phyloP scores from a whole-genome alignment of 1,140 invertebrate species.

The Chionoecetes opilio region DNA sequence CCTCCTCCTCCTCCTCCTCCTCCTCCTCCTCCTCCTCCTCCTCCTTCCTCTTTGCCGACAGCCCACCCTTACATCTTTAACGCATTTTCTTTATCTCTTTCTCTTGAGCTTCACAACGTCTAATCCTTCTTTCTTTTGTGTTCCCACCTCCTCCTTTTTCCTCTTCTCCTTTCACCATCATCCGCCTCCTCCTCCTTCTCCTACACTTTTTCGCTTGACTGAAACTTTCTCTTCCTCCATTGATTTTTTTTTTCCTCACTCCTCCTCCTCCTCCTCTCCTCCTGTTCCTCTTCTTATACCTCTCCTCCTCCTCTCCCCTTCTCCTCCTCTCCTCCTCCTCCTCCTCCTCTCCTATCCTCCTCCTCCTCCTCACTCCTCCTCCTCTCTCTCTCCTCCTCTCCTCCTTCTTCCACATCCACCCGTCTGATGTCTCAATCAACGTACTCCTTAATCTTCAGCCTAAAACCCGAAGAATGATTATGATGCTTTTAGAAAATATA shows the following conservation, averaged over 20 bases:
- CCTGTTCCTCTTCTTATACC: too few species aligned
- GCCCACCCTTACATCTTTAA: too few species aligned
- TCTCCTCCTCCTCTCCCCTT: too few species aligned
- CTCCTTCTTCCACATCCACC: background rate
- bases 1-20: too few species aligned
- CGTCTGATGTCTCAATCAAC: background rate
- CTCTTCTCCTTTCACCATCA: background rate
- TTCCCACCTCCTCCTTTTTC: too few species aligned
- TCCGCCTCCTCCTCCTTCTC: background rate
- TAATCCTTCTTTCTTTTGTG: too few species aligned
- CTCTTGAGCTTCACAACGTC: too few species aligned
- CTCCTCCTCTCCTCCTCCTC: background rate
- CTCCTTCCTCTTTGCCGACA: too few species aligned
- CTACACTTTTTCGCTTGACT: background rate
- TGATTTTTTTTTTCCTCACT: background rate
- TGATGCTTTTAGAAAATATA: background rate
- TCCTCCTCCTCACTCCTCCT: conserved; percentile 10
- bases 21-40: too few species aligned
- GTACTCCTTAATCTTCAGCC: too few species aligned
- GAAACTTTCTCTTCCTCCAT: background rate
- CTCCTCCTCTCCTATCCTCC: background rate
- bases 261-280: background rate
- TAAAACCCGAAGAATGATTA: background rate
- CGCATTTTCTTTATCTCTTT: too few species aligned
- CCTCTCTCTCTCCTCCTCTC: background rate